Evolutionary conservation across 2,797 vertebrate species (phyloP).

Genomic region (Vireo griseus): DNA sequence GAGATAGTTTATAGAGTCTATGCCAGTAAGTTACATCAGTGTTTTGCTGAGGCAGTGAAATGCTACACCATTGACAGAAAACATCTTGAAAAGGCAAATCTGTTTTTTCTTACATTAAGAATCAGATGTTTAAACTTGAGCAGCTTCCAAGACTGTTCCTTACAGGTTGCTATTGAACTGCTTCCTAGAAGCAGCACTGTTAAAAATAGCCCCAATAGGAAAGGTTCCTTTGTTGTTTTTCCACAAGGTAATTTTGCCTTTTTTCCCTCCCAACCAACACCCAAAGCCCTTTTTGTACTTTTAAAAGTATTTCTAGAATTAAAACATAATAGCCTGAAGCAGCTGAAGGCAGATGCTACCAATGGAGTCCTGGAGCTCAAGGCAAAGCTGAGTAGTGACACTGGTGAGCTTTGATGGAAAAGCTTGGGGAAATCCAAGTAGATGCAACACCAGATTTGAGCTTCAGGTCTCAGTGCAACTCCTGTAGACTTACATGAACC

Average conservation of each 20-base stretch:
- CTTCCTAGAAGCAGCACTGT: neutral
- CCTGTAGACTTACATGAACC: neutral
- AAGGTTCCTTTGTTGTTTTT: neutral
- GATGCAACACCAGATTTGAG: neutral
- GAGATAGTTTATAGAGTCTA: neutral
- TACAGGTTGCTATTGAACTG: neutral
- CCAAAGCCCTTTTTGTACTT: neutral
- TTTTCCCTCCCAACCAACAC: neutral
- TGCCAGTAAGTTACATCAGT: neutral
- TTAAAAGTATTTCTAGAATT: neutral
- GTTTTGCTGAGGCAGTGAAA: conserved; percentile 13
- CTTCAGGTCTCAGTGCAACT: conserved; percentile 1
- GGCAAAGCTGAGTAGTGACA: neutral
- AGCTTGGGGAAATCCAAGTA: neutral
- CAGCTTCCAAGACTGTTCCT: neutral
- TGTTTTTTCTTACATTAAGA: conserved; percentile 46
- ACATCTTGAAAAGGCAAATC: neutral
- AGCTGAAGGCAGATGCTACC: neutral
- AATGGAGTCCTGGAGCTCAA: neutral
- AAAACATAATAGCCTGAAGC: neutral
- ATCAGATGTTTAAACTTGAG: conserved; percentile 27
- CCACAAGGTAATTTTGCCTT: neutral
- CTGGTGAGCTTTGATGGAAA: neutral
- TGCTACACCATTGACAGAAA: neutral
- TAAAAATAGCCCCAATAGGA: neutral